phyloP scores from a whole-genome alignment of 2,888 invertebrate species.

The Listrodromus nycthemerus region DNA sequence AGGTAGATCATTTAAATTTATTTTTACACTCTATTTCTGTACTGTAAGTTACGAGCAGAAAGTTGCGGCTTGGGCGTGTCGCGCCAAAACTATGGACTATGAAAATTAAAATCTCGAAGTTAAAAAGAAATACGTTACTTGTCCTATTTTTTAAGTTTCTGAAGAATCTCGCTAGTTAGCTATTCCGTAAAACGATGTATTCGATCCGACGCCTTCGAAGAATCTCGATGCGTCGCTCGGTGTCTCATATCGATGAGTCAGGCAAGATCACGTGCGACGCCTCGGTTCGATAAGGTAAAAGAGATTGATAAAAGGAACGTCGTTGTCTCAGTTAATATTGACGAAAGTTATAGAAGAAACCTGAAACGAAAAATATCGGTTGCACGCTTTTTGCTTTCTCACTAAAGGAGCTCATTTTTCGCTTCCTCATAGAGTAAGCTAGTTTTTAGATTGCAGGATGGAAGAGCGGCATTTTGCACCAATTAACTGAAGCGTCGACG shows the following conservation, averaged over 20 bases:
- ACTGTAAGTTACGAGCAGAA: not conserved
- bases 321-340: not conserved
- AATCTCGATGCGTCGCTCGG: conserved; percentile 31
- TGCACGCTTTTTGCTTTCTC: not conserved
- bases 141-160: not conserved
- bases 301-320: not conserved
- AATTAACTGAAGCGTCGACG: not conserved
- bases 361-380: not conserved
- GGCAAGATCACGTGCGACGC: not conserved
- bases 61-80: too few relatives aligned
- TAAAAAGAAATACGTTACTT: not conserved
- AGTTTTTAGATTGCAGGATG: too few relatives aligned
- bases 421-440: too few relatives aligned
- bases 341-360: not conserved
- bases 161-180: not conserved
- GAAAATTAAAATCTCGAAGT: not conserved
- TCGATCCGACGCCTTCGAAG: not conserved
- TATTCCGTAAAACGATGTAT: not conserved
- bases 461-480: too few relatives aligned
- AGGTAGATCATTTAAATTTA: conserved; percentile 71
- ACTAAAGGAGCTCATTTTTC: too few relatives aligned
- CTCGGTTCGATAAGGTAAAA: conserved; percentile 8
- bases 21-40: not conserved
- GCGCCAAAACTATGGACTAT: not conserved
- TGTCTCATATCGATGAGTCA: conserved; percentile 39